Evolutionary conservation across 2,797 vertebrate species (phyloP).

Genomic region (Pipistrellus pipistrellus): DNA sequence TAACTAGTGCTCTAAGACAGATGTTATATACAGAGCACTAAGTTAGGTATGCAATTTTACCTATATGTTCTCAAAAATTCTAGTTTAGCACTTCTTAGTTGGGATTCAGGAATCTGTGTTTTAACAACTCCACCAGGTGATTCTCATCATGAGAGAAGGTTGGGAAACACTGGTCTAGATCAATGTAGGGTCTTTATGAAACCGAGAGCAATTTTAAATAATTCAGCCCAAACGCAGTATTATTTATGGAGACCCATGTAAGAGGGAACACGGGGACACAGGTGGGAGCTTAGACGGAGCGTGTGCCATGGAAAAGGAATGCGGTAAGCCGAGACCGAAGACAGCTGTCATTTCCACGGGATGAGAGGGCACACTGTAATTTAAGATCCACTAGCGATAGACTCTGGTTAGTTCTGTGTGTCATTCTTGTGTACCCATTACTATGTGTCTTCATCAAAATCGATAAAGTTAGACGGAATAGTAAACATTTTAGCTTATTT

Average conservation of each 20-base stretch:
- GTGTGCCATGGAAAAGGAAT: conserved; percentile 30
- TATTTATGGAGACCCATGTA: background rate
- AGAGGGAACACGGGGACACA: background rate
- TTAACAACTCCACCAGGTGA: no score
- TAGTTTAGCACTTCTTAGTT: no score
- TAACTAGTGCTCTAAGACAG: no score
- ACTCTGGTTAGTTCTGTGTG: background rate
- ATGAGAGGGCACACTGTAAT: background rate
- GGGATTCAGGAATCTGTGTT: no score
- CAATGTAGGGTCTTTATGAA: conserved; percentile 44
- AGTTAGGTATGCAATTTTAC: no score
- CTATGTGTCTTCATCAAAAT: background rate
- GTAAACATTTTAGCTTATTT: background rate
- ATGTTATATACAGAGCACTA: no score
- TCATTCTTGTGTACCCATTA: background rate
- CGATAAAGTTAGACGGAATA: background rate
- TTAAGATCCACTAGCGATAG: background rate
- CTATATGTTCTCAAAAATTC: no score
- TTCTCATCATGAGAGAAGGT: no score
- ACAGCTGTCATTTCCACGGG: background rate
- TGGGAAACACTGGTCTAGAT: no score
- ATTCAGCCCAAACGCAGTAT: conserved; percentile 13
- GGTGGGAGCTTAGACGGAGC: background rate
- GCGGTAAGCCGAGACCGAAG: background rate
- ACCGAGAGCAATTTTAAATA: conserved; percentile 50